Evolutionary conservation across 2,797 vertebrate genomes (phyloP), one percentile per base, ranked within the genome.

Genomic region (Streptopelia turtur): DNA sequence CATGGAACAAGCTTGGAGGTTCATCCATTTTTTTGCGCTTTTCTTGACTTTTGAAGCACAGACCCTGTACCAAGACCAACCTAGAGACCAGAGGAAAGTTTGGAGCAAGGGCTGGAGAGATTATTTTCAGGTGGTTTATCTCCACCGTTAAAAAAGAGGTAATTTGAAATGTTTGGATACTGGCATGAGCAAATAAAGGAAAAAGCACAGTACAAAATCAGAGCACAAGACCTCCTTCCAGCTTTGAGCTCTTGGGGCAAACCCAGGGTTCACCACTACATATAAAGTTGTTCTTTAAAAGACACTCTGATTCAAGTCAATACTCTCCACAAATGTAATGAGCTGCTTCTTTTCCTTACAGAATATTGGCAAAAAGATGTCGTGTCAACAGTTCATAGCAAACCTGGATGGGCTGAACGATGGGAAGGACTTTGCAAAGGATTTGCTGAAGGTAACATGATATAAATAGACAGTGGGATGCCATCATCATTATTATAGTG

Each of bases 281-380:
- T 28, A 24, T 41, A 56, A 49, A 75, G 52, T 17, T 59, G 21
- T 63, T 84, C 33, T 87, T 85, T 84, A 50, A 72, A 74, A 88
- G 65, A 37, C 17, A 59, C 37, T 61, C 16, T 86, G 41, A 61
- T 79, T 63, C 33, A 86, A 87, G 39, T 45, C 22, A 61, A 39
- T 90, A 12, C 65, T 84, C 31, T 43, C 28, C 52, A 24, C n/a
- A 47, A 65, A 28, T 81, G 69, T 91, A 93, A 94, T 68, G 49
- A 93, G 45, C 57, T 95, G 50, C 31, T 79, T 90, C 91, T 98
- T 92, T 98, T 72, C 95, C 52, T 98, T 97, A 89, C 97, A 99
- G 99, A 99, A 99, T 89, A 99, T 99, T 88, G 99, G 99, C 86
- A 99, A 99, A 97, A 99, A 99, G 98, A 99, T 99, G 99, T 99